Evolutionary conservation across 2,113 vertebrate genomes (phyloP), one percentile per base, ranked within the genome.

Genomic region (Tympanuchus pallidicinctus): DNA sequence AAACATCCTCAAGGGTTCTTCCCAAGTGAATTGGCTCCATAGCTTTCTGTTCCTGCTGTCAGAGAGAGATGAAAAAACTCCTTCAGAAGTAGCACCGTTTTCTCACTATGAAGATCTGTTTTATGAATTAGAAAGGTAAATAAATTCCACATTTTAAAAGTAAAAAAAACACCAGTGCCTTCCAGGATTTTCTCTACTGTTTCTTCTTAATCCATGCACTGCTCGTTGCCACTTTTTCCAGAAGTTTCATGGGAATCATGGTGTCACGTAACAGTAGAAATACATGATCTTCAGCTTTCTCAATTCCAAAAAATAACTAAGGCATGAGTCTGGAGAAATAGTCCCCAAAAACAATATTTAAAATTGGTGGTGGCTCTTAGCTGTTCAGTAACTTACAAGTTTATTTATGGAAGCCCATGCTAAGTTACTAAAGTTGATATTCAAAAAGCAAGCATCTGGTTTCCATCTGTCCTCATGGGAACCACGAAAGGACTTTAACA

Each of bases 391-490:
- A 43, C 76, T 89, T 88, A 69, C 73, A 96, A 84, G 78, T 94
- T 92, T 96, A 93, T 97, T 97, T 95, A 83, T 80, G 79, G 54
- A 93, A 96, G 56, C 87, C 40, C 71, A 89, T 22, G 56, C 48
- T 87, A 95, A 92, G 83, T 96, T 88, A 82, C 38, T 91, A 56
- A 96, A 94, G 69, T 69, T 90, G 47, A 92, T 7, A 86, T 89
- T 52, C 70, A 89, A 92, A 97, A 75, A 88, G 17, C 36, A 64
- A 97, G 88, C 94, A 97, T 97, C 96, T 98, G 96, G 73, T 97
- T 98, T 97, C 93, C 85, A 97, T 97, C 94, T 95, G 66, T 65
- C 94, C 88, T 96, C 90, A 81, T 78, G 86, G 85, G 89, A 96
- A 82, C 54, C 38, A 88, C 38, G 30, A 73, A 90, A 85, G 14